Base-by-base conservation (phyloP, 2,113 vertebrate species). In the Gymnogyps californianus region DNA sequence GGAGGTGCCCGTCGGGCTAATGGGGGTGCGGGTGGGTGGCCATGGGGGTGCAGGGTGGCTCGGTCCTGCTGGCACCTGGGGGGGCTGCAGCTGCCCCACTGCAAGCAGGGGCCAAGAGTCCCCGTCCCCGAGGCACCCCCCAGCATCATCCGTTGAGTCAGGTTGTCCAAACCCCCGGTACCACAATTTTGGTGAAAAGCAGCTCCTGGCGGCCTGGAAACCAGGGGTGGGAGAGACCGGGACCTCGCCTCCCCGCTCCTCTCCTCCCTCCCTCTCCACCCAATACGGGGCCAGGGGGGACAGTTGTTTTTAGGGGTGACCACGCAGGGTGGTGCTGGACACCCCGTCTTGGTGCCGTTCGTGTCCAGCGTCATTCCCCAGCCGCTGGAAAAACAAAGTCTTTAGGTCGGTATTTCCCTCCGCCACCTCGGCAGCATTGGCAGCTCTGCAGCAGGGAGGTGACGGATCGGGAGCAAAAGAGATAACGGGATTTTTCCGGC, bases 401-500 rank as follows among this genome's bases (percentile, higher is more conserved):
- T 9, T 15, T 0, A 2, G 17, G 32, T 21, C 0, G 25, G 26
- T 1, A 4, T 49, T 14, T 26, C 58, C 64, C 32, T 2, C 1
- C 4, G 9, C 49, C 1, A 2, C 57, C 31, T 32, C 4, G 0
- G 64, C 67, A 9, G 31, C 7, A 6, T 3, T 34, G 0, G 13
- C 59, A 5, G 22, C 24, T 16, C 46, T 3, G 40, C 44, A 10
- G 81, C 47, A 2, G 47, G 32, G 76, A 72, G 13, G 32, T 1
- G 17, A 1, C n/a, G 6, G 32, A 10, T 19, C 1, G 1, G 85
- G 69, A 28, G 36, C 67, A 38, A 49, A 13, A 22, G 13, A 13
- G 38, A 25, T 18, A 74, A 21, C 1, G 29, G 88, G 29, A 13
- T 7, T 7, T 15, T 16, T 13, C 58, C 3, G 2, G 26, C 69